Evolutionary conservation across 2,888 invertebrate genomes (phyloP), one percentile per base, ranked within the genome.

Genomic region (Phragmatobia fuliginosa): DNA sequence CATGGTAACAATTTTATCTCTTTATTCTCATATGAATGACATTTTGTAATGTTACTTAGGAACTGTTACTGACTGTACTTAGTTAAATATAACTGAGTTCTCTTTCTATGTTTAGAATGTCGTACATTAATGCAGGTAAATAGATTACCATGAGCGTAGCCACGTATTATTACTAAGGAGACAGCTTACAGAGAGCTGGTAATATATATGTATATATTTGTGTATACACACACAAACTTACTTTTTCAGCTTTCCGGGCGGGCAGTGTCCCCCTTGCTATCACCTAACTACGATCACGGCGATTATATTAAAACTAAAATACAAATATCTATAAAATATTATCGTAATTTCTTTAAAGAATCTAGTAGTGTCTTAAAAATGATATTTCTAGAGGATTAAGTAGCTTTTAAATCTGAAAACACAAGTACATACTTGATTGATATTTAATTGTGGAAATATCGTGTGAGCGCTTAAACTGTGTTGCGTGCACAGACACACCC

Each of bases 1-100:
- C 36, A 56, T 77, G 78, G 80, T 85, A 89, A 90, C 91, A 91
- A 83, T 73, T 80, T 82, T 84, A 88, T 89, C 88, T 90, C 88
- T 86, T 67, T 62, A 58, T 87, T 87, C 85, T 85, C 81, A 79
- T 73, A 83, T 85, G 78, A 80, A 80, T 78, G 78, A 80, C 63
- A 73, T 82, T 81, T 82, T 68, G 69, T 68, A 75, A 25, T 8
- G 21, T 49, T 66, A 67, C 70, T 66, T 69, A 66, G 67, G 68
- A 70, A 74, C 78, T 71, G 28, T 36, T 31, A 25, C 38, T 10
- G 28, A 16, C 45, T 25, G n/a, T 49, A n/a, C n/a, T n/a, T n/a
- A 31, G 49, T 63, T 49, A 63, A 31, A 45, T 63, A 6, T 36
- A 33, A 49, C 36, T 64, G 32, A n/a, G 28, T 31, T 32, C 8